Conservation (phyloP, 37 sponge, comb jelly and placozoan genomes). For the Halisarca cf. caerulea region DNA sequence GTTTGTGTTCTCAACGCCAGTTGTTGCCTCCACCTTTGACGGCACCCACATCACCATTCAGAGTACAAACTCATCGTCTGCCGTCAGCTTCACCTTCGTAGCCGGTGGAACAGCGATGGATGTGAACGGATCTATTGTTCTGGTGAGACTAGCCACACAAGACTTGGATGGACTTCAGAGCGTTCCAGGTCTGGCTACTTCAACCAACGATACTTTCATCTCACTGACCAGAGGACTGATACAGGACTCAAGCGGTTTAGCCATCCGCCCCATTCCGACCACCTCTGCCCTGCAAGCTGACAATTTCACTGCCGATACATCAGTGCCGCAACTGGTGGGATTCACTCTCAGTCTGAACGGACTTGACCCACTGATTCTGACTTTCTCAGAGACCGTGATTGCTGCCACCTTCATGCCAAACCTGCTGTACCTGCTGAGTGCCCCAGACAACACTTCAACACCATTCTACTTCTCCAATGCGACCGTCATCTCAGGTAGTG, state of each 20-base stretch:
- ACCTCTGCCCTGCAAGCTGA: slow-evolving; percentile 40
- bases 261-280: slow-evolving; percentile 47
- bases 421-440: slow-evolving; percentile 59
- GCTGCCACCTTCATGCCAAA: slow-evolving; percentile 28
- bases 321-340: slow-evolving; percentile 55
- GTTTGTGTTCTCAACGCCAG: slow-evolving; percentile 58
- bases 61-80: not conserved
- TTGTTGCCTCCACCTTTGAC: slow-evolving; percentile 56
- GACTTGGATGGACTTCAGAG: slow-evolving; percentile 66
- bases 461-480: slow-evolving; percentile 35
- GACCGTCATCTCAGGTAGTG: slow-evolving; percentile 56
- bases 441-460: slow-evolving; percentile 30
- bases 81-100: slow-evolving; percentile 35
- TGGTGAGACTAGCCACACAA: slow-evolving; percentile 28
- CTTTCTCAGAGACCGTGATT: slow-evolving; percentile 87
- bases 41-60: slow-evolving; percentile 56
- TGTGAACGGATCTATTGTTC: slow-evolving; percentile 31
- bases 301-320: slow-evolving; percentile 54
- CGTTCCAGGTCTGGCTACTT: slow-evolving; percentile 40
- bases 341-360: slow-evolving; percentile 78
- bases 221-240: slow-evolving; percentile 66
- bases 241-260: slow-evolving; percentile 43
- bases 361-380: slow-evolving; percentile 67
- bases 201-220: slow-evolving; percentile 49
- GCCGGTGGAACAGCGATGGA: slow-evolving; percentile 53